These are phyloP conservation scores for Alectura lathami DNA, from an alignment of 2,113 vertebrate species.

Conservation along the genomic window DNA sequence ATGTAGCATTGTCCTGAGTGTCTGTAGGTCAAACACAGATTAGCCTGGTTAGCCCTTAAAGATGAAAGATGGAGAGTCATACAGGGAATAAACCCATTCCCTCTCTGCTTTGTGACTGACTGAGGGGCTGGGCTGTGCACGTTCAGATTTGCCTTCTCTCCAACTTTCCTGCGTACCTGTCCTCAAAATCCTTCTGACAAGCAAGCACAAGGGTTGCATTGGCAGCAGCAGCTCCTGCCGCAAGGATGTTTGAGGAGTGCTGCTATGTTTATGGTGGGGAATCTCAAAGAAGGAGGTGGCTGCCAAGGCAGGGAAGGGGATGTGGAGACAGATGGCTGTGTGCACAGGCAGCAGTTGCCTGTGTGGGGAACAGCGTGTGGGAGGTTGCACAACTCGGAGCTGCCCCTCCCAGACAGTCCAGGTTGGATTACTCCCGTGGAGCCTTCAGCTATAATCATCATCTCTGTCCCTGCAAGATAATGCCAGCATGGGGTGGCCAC, in stretches of 20 bases:
- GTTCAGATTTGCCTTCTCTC: background rate
- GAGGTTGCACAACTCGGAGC: background rate
- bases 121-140: background rate
- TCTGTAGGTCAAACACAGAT: background rate
- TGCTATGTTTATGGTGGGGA: background rate
- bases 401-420: background rate
- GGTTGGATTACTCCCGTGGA: background rate
- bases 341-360: background rate
- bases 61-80: background rate
- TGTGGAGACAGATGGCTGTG: background rate
- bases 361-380: background rate
- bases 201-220: background rate
- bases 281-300: background rate
- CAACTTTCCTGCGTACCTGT: background rate
- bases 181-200: fast-evolving
- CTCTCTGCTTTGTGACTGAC: background rate
- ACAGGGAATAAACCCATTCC: background rate
- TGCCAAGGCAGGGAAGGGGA: background rate
- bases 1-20: fast-evolving
- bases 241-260: background rate
- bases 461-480: background rate
- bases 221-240: background rate
- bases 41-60: background rate
- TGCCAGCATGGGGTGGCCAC: background rate
- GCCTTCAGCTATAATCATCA: background rate